phyloP scores from a whole-genome alignment of 2,113 vertebrate genomes.

The Rhipidura dahli region DNA sequence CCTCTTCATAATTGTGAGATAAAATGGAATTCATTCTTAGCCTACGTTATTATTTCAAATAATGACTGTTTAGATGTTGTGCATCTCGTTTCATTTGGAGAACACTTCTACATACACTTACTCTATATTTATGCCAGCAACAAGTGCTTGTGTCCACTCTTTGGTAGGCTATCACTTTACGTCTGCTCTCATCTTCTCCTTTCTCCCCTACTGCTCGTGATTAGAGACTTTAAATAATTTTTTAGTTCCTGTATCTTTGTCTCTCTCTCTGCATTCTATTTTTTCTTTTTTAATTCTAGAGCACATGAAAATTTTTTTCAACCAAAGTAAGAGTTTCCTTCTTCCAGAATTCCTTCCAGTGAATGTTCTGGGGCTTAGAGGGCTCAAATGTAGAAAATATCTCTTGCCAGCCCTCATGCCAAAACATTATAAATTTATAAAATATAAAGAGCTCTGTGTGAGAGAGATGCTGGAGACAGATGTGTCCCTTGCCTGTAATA shows the following conservation, averaged over 20 bases:
- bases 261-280: background rate
- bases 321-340: background rate
- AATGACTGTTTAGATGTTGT: background rate
- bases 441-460: background rate
- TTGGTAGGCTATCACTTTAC: background rate
- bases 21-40: background rate
- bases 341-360: background rate
- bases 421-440: background rate
- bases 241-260: background rate
- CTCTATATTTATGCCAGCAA: background rate
- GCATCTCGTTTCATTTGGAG: background rate
- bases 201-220: background rate
- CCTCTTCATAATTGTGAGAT: background rate
- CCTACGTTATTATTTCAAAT: background rate
- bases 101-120: background rate
- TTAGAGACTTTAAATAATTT: background rate
- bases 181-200: background rate
- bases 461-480: background rate
- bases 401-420: background rate
- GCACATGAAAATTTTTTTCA: background rate
- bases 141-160: background rate
- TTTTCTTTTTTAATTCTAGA: background rate
- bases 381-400: background rate
- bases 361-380: background rate
- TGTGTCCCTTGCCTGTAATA: background rate